Percentiles rank a stretch among this genome's conserved stretches.
Evolutionary conservation across 2,113 vertebrate genomes (phyloP).

Genomic region (western clawed frog (Xenopus tropicalis)): DNA sequence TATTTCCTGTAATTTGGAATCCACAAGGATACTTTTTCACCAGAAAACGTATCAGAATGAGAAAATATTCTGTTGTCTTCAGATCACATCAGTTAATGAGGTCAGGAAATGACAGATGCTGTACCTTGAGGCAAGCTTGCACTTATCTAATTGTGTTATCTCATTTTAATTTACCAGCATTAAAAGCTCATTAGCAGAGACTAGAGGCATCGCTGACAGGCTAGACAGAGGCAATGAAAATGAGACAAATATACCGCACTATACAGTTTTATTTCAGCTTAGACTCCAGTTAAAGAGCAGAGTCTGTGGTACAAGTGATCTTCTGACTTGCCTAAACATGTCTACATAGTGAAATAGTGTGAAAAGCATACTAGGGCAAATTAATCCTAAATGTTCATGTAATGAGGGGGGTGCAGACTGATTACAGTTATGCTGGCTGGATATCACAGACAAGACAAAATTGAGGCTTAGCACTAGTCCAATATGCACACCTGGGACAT

Average conservation of each 20-base stretch:
- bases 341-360: no score
- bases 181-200: slow-evolving; percentile 1
- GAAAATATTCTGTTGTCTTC: not conserved
- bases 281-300: not conserved
- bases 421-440: no score
- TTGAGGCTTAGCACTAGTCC: no score
- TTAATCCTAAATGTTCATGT: no score
- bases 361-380: no score
- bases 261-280: not conserved
- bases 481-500: no score
- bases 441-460: no score
- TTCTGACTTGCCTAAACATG: no score
- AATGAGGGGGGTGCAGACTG: no score
- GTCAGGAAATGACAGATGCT: slow-evolving; percentile 23
- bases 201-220: not conserved
- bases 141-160: slow-evolving; percentile 27
- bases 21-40: slow-evolving; percentile 17
- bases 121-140: slow-evolving; percentile 3
- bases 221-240: not conserved
- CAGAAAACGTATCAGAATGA: not conserved
- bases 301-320: no score
- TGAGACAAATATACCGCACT: not conserved
- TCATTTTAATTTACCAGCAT: slow-evolving; percentile 1
- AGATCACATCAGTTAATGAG: slow-evolving; percentile 14
- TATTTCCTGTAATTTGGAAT: not conserved